Base-by-base conservation (phyloP, 2,113 vertebrate genomes). In the Chaetodon auriga region DNA sequence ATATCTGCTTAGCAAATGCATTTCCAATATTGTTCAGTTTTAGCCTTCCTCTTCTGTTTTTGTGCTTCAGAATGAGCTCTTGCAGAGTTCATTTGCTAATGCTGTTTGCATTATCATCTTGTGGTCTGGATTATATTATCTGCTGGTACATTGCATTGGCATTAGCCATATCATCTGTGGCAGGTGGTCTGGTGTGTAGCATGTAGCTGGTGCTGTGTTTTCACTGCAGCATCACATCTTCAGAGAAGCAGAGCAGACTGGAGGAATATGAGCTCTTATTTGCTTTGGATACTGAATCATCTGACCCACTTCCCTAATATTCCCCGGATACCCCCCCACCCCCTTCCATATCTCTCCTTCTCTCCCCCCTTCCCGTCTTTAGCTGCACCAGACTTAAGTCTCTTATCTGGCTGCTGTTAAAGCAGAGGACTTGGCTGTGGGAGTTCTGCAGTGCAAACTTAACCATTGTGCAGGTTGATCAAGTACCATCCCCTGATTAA, bases 301-400 rank as follows among this genome's bases (percentile, higher is more conserved):
- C 88, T 91, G 90, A 93, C 94, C 94, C 87, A 94, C 89, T 93
- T 94, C 90, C 83, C 72, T 79, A 51, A 87, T 84, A 86, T 89
- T 85, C 88, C 92, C 91, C 46, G 3, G 84, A 81, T 45, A 80
- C 57, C 76, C 60, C 53, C 75, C 65, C 68, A 15, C 48, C 70
- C 60, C n/a, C 74, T 58, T 45, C 55, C 75, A 71, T 75, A 68
- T 78, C 75, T 70, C 68, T 45, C 18, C 63, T 68, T 68, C 83
- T 62, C 78, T 72, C 41, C 75, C 89, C 21, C 18, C 76, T 70
- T 75, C 57, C 51, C 35, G 53, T 53, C 66, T 86, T 88, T 61
- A 71, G 82, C 82, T 82, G 80, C 87, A 72, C 82, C 81, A 88
- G 72, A 76, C 78, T 74, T 83, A 84, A 89, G 84, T 90, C 89